Conservation (phyloP, 2,888 invertebrate genomes). For the Rhodophaea formosa region DNA sequence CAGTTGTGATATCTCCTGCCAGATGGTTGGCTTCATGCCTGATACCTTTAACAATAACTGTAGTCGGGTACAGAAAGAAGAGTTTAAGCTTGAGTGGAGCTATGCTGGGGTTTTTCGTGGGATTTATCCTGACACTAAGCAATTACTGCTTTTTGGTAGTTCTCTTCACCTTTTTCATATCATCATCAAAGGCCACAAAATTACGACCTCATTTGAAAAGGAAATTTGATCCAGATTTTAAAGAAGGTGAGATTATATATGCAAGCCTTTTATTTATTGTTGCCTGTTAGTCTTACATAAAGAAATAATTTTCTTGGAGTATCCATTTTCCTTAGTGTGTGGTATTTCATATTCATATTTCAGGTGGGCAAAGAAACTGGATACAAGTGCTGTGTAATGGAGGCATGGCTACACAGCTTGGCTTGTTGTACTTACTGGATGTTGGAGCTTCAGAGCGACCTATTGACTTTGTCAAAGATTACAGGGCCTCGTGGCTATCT, state of each 20-base stretch:
- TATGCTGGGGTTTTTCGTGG: constrained; percentile 85
- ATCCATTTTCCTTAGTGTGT: constrained; percentile 4
- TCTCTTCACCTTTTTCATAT: constrained; percentile 88
- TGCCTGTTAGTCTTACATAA: too few relatives aligned
- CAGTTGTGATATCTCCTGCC: constrained; percentile 81
- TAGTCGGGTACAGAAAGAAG: constrained; percentile 85
- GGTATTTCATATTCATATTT: constrained; percentile 42
- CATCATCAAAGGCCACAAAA: constrained; percentile 91
- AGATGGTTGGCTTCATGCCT: constrained; percentile 84
- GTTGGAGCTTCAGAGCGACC: constrained; percentile 89
- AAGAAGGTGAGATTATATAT: constrained; percentile 83
- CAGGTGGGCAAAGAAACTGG: constrained; percentile 93
- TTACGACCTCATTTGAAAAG: constrained; percentile 84
- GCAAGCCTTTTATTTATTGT: too few relatives aligned
- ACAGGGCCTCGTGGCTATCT: constrained; percentile 91
- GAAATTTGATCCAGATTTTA: constrained; percentile 88
- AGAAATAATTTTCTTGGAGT: too few relatives aligned
- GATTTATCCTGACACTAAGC: constrained; percentile 88
- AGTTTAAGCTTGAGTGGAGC: constrained; percentile 88
- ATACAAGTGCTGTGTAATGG: constrained; percentile 94
- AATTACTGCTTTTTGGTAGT: constrained; percentile 88
- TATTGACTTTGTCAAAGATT: constrained; percentile 88
- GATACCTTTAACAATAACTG: constrained; percentile 83
- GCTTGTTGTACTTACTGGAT: constrained; percentile 89
- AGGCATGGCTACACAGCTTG: constrained; percentile 91